phyloP scores from a whole-genome alignment of 2,113 vertebrate species.

The Mastomys natalensis region DNA sequence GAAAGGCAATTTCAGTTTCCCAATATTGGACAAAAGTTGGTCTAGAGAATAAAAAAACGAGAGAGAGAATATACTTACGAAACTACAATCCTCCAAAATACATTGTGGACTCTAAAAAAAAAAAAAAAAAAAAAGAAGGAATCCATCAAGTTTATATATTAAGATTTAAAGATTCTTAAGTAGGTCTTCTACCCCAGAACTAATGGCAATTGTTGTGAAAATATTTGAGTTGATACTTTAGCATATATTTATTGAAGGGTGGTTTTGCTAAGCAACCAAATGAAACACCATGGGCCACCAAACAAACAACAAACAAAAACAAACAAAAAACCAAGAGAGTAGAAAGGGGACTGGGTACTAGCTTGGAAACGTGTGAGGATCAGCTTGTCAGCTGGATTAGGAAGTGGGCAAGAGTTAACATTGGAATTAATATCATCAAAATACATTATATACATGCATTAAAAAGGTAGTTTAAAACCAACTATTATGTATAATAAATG shows the following conservation, averaged over 20 bases:
- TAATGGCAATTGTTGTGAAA: not conserved
- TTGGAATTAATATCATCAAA: not conserved
- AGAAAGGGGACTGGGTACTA: not conserved
- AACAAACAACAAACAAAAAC: not conserved
- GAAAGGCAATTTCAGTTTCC: not conserved
- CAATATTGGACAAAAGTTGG: not conserved
- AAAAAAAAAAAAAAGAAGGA: not conserved
- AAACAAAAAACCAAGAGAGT: not conserved
- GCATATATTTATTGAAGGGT: not conserved
- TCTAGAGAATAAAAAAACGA: conserved; percentile 6
- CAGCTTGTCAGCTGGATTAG: not conserved
- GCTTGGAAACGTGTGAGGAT: not conserved
- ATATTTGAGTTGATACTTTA: not conserved
- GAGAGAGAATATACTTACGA: conserved; percentile 33
- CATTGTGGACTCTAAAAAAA: not conserved
- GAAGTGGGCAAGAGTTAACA: too few species aligned
- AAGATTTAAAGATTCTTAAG: not conserved
- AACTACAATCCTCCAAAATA: not conserved
- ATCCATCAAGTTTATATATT: not conserved
- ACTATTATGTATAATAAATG: not conserved
- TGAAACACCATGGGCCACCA: not conserved
- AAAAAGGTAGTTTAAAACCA: not conserved
- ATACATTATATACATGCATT: not conserved
- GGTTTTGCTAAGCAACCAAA: not conserved
- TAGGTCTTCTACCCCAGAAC: not conserved